Conservation (phyloP, 1,140 invertebrate species). For the Acromyrmex echinatior region DNA sequence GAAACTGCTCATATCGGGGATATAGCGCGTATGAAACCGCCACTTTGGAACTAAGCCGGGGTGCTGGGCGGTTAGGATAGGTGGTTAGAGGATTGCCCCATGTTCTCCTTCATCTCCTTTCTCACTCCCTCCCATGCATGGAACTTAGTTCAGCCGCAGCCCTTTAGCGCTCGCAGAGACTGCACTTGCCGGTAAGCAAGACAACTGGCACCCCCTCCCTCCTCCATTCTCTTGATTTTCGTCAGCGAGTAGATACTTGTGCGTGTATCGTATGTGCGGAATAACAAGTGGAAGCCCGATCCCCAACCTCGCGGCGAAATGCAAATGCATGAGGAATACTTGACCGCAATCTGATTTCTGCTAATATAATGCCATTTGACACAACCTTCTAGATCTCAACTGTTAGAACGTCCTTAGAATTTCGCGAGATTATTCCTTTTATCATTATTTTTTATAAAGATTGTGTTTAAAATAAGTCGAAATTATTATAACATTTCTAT, state of each 20-base stretch:
- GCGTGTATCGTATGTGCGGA: constrained; percentile 56
- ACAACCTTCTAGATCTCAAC: too few relatives aligned
- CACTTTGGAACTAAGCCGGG: constrained; percentile 78
- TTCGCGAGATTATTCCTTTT: background rate
- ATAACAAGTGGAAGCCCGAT: constrained; percentile 74
- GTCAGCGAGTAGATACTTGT: constrained; percentile 34
- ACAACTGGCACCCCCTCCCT: constrained; percentile 38
- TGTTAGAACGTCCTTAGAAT: background rate
- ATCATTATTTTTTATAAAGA: constrained; percentile 6
- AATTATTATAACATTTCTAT: background rate
- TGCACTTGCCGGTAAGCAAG: constrained; percentile 51
- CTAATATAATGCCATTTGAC: constrained; percentile 24
- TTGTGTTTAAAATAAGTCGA: background rate
- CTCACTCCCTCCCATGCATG: constrained; percentile 41
- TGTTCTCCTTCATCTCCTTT: background rate
- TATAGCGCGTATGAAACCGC: constrained; percentile 77
- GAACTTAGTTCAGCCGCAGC: constrained; percentile 71
- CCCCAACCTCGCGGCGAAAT: constrained; percentile 8
- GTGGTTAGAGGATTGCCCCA: constrained; percentile 67
- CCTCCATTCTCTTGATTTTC: constrained; percentile 35
- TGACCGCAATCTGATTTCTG: constrained; percentile 49
- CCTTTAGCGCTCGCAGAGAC: constrained; percentile 41
- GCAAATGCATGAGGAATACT: constrained; percentile 9
- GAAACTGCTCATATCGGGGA: constrained; percentile 75
- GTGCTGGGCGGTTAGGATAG: constrained; percentile 58